Conservation (phyloP, 2,888 invertebrate genomes). For the Cryptus viduatorius region DNA sequence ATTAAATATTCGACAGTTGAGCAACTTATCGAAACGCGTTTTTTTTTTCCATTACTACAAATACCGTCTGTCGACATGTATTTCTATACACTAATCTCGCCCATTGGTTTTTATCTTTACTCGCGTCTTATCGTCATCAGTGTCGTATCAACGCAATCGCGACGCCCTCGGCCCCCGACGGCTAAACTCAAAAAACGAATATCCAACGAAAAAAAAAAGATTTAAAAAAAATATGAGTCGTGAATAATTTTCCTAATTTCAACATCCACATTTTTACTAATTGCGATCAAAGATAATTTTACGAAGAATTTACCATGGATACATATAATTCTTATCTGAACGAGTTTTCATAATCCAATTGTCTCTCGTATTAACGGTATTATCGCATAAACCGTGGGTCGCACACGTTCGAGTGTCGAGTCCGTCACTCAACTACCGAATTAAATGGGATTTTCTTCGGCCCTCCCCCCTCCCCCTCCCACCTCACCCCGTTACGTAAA, state of each 20-base stretch:
- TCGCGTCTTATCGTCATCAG: conserved; percentile 58
- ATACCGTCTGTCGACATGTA: conserved; percentile 13
- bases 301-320: neutral
- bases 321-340: neutral
- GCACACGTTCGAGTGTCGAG: conserved; percentile 15
- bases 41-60: neutral
- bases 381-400: conserved; percentile 16
- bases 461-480: neutral
- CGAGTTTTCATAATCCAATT: conserved; percentile 23
- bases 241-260: no score
- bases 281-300: neutral
- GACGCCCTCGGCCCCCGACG: neutral
- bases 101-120: conserved; percentile 39
- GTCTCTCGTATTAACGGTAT: neutral
- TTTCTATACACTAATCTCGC: conserved; percentile 50
- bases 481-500: conserved; percentile 50
- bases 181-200: neutral
- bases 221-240: neutral
- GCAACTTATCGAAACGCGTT: neutral
- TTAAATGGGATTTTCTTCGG: conserved; percentile 19
- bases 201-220: neutral
- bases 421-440: conserved; percentile 43
- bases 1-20: neutral
- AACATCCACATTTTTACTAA: neutral
- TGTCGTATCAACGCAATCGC: conserved; percentile 47